These are phyloP conservation scores for Periophthalmus modestus DNA, from an alignment of 2,113 vertebrate species.

Conservation along the genomic window DNA sequence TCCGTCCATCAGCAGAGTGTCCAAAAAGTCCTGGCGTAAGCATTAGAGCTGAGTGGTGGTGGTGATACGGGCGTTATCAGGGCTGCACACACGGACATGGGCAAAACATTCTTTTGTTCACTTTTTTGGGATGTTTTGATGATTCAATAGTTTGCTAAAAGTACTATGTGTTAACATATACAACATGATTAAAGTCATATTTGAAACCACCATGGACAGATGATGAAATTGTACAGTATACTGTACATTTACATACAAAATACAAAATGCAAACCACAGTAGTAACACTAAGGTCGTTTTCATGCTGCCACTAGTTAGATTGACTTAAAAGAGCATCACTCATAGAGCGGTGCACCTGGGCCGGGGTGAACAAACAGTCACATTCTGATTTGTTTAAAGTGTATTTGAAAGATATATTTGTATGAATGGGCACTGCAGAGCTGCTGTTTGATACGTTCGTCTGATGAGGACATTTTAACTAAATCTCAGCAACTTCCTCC, in stretches of 20 bases:
- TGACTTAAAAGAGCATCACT: too few species aligned
- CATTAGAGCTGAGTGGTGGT: background rate
- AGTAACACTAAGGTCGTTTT: background rate
- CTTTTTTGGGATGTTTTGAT: background rate
- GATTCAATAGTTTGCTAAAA: background rate
- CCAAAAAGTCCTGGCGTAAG: constrained; percentile 8
- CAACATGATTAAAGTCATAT: background rate
- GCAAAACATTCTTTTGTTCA: background rate
- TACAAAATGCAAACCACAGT: background rate
- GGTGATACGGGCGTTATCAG: constrained; percentile 2
- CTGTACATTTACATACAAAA: background rate
- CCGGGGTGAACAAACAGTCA: too few species aligned
- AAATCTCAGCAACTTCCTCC: too few species aligned
- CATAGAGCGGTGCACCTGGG: too few species aligned
- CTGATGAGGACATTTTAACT: too few species aligned
- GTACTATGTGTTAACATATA: too few species aligned
- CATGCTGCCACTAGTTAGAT: too few species aligned
- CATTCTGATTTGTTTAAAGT: too few species aligned
- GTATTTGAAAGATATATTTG: too few species aligned
- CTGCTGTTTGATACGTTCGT: too few species aligned
- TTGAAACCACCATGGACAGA: background rate
- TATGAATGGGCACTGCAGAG: too few species aligned
- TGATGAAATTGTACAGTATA: background rate
- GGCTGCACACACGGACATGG: background rate
- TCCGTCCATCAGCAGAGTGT: constrained; percentile 27